phyloP scores from a whole-genome alignment of 2,113 vertebrate genomes.

The Brachypteracias leptosomus region DNA sequence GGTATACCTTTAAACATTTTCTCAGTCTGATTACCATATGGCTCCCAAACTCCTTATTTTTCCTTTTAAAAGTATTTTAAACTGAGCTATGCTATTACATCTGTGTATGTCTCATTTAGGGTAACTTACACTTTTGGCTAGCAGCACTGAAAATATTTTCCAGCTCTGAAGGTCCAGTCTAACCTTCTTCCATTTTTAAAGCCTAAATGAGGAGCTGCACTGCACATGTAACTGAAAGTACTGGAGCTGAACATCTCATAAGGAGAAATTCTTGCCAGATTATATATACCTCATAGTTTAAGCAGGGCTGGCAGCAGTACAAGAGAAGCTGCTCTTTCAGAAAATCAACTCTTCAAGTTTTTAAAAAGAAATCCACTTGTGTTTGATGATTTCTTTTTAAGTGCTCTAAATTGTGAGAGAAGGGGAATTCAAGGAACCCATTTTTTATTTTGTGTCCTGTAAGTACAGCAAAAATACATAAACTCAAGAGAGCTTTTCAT shows the following conservation, averaged over 20 bases:
- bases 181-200: conserved; percentile 66
- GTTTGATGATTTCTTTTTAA: conserved; percentile 11
- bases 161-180: conserved; percentile 56
- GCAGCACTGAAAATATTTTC: conserved; percentile 53
- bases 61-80: conserved; percentile 57
- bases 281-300: conserved; percentile 53
- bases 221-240: conserved; percentile 55
- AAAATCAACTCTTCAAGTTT: not conserved
- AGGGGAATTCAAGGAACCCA: not conserved
- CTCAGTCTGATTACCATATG: conserved; percentile 60
- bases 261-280: conserved; percentile 51
- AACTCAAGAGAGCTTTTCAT: not conserved
- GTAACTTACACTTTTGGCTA: conserved; percentile 65
- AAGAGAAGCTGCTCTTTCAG: conserved; percentile 55
- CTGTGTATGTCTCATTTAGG: conserved; percentile 64
- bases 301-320: conserved; percentile 18
- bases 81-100: conserved; percentile 59
- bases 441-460: not conserved
- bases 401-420: not conserved
- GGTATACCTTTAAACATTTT: conserved; percentile 48
- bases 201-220: conserved; percentile 58
- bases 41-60: conserved; percentile 52
- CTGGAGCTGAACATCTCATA: conserved; percentile 59
- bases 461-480: not conserved
- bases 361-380: conserved; percentile 3